phyloP scores from a whole-genome alignment of 2,888 invertebrate species.

The Diogma glabrata region DNA sequence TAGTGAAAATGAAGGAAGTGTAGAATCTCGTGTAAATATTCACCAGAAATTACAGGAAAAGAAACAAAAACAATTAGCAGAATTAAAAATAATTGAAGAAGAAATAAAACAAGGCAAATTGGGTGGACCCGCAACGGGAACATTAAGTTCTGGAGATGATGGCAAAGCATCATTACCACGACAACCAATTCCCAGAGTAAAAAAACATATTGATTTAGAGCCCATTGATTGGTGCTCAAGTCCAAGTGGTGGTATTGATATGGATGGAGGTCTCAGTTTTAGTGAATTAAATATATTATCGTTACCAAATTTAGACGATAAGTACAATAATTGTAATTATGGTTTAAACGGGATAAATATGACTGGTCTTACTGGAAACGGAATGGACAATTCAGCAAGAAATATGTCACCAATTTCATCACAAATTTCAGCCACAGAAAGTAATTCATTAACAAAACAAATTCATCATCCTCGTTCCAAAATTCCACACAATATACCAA shows the following conservation, averaged over 20 bases:
- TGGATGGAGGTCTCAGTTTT: conserved; percentile 27
- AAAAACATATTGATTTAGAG: conserved; percentile 48
- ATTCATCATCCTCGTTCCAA: conserved; percentile 22
- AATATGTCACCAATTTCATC: conserved; percentile 25
- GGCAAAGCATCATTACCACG: conserved; percentile 32
- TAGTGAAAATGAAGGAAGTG: conserved; percentile 65
- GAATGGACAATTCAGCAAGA: conserved; percentile 17
- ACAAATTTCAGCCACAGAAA: conserved; percentile 24
- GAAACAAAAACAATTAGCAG: conserved; percentile 76
- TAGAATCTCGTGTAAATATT: conserved; percentile 68
- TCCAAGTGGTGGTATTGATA: conserved; percentile 22
- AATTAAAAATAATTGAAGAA: conserved; percentile 70
- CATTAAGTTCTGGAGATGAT: conserved; percentile 41
- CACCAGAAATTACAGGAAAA: conserved; percentile 80
- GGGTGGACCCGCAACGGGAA: conserved; percentile 41
- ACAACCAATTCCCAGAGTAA: conserved; percentile 59
- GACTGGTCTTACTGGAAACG: conserved; percentile 5
- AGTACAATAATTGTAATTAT: conserved; percentile 23
- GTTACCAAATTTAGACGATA: conserved; percentile 20
- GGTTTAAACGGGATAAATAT: conserved; percentile 25
- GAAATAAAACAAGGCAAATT: conserved; percentile 77
- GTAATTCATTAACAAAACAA: conserved; percentile 26
- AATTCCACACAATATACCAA: conserved; percentile 20
- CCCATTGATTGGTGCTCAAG: conserved; percentile 39
- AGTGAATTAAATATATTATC: conserved; percentile 28